Evolutionary conservation across 2,888 invertebrate species (phyloP).

Genomic region (Cheilosia impressa): DNA sequence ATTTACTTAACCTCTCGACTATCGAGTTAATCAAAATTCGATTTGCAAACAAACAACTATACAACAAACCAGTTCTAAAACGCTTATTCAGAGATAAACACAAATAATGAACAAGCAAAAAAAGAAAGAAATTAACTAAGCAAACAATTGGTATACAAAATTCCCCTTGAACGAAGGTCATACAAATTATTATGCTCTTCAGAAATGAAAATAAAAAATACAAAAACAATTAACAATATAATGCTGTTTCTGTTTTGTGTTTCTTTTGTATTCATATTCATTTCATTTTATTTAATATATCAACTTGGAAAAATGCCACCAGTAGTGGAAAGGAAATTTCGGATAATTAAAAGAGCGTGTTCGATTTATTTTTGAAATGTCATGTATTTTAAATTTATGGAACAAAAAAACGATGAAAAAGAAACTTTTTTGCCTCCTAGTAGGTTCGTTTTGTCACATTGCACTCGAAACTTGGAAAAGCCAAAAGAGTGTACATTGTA

Average conservation of each 20-base stretch:
- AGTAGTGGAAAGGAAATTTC: constrained; percentile 11
- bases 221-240: background rate
- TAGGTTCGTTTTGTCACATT: too few relatives aligned
- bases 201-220: background rate
- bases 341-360: constrained; percentile 48
- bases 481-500: too few relatives aligned
- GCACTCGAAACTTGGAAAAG: too few relatives aligned
- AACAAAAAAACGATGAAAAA: background rate
- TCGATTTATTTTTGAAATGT: constrained; percentile 42
- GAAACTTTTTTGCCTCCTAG: too few relatives aligned
- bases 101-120: constrained; percentile 10
- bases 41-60: background rate
- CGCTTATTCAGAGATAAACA: constrained; percentile 8
- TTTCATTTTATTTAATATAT: background rate
- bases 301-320: constrained; percentile 41
- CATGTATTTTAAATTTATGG: constrained; percentile 3
- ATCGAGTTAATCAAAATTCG: background rate
- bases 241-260: constrained; percentile 1
- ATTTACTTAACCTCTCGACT: too few relatives aligned
- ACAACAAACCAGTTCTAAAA: constrained; percentile 10
- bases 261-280: constrained; percentile 4
- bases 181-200: constrained; percentile 43
- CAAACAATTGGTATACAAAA: constrained; percentile 18
- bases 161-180: constrained; percentile 56
- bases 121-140: constrained; percentile 7